phyloP scores from a whole-genome alignment of 2,797 vertebrate genomes.

The Tinamus major region DNA sequence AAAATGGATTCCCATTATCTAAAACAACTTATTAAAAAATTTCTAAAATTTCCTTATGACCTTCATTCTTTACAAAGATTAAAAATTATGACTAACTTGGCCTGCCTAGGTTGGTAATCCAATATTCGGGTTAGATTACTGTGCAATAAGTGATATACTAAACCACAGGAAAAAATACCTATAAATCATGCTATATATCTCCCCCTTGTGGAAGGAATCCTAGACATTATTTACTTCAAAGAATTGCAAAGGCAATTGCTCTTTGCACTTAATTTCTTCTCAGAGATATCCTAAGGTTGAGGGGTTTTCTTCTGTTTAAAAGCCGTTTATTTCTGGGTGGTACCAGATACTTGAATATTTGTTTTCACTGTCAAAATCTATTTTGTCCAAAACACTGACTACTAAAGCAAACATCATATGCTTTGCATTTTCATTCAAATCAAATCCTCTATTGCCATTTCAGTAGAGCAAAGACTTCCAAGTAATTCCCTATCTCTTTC shows the following conservation, averaged over 20 bases:
- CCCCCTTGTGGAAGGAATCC: constrained; percentile 32
- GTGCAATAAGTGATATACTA: background rate
- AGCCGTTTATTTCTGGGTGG: background rate
- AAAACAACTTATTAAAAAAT: background rate
- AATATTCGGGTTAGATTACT: background rate
- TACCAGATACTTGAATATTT: background rate
- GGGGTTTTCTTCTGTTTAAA: background rate
- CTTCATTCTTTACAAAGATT: background rate
- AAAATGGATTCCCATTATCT: background rate
- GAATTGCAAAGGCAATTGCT: background rate
- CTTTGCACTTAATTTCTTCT: background rate
- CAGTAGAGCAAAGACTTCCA: background rate
- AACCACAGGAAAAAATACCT: background rate
- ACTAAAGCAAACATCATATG: constrained; percentile 14
- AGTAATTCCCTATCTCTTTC: background rate
- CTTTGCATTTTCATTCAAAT: background rate
- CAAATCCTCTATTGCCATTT: background rate
- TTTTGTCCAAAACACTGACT: background rate
- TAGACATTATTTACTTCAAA: background rate
- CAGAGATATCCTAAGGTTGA: background rate
- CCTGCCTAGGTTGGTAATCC: background rate
- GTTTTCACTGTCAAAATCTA: background rate
- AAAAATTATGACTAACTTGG: background rate
- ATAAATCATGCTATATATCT: background rate
- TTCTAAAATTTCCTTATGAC: background rate